Base-by-base conservation (phyloP, 2,888 invertebrate genomes). In the Drosophila ochracea region DNA sequence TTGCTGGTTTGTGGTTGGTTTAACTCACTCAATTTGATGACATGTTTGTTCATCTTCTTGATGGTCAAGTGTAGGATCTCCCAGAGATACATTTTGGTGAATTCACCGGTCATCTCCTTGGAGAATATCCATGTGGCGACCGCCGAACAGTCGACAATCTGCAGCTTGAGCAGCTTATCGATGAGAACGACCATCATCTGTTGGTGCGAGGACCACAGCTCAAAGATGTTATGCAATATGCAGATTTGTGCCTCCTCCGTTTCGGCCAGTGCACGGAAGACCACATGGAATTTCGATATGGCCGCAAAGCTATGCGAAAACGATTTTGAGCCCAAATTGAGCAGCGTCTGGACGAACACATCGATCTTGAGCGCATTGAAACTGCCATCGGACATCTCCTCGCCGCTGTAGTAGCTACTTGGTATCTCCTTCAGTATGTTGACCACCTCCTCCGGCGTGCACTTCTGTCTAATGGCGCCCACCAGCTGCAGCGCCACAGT, bases 61-160 rank as follows among this genome's bases (percentile, higher is more conserved):
- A 99, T 98, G 4, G 99, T 99, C 70, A 98, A 94, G 93, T 99
- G 98, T 63, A 99, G 94, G 72, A 99, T 96, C 94, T 99, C 99
- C 99, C 99, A 99, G 28, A 99, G 95, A 93, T 98, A 99, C 91
- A 96, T 95, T 93, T 98, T 98, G 0, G 98, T 98, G 93, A 99
- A 99, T 93, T 97, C 97, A 0, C 95, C 94, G 25, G 96, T 95
- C 98, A 99, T 98, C 92, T 97, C 97, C 93, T 97, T 97, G 7
- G 98, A 97, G 94, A 99, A 99, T 76, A 99, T 96, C 99, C 99
- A 99, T 83, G 98, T 98, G 55, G 99, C 99, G 19, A 99, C 99
- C 0, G 99, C 97, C 65, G 98, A 97, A 92, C 99, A 99, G 92
- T 99, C 98, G 61, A 99, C 97, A 63, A 99, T 97, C 93, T 99